Percentiles rank a stretch among this genome's conserved stretches.
phyloP scores from a whole-genome alignment of 2,888 invertebrate species.

The Anodontia alba region DNA sequence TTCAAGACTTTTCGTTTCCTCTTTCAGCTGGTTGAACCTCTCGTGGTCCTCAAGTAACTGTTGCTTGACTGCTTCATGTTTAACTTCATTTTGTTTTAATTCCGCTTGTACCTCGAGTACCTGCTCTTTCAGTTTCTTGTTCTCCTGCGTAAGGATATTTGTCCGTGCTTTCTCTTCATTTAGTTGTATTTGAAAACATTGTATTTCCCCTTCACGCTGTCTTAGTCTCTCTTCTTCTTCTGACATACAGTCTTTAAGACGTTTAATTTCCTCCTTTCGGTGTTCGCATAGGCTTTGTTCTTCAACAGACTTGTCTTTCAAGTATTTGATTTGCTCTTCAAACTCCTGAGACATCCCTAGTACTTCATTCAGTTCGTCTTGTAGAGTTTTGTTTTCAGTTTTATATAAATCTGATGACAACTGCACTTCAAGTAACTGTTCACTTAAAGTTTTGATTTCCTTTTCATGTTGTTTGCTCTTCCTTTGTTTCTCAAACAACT shows the following conservation, averaged over 20 bases:
- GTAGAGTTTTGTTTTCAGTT: not conserved
- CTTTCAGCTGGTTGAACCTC: not conserved
- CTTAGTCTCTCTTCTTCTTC: not conserved
- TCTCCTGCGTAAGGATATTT: too few species aligned
- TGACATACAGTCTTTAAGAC: not conserved
- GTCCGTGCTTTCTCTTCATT: too few species aligned
- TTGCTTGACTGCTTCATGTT: not conserved
- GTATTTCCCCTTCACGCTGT: not conserved
- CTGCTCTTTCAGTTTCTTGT: too few species aligned
- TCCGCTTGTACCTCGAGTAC: too few species aligned
- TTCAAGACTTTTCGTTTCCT: not conserved
- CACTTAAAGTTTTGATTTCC: not conserved
- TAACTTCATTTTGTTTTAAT: too few species aligned
- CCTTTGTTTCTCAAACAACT: not conserved
- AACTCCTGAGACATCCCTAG: not conserved
- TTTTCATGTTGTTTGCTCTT: not conserved
- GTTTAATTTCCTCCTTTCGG: not conserved
- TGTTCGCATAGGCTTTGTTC: not conserved
- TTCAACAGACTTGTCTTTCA: not conserved
- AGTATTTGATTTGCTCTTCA: not conserved
- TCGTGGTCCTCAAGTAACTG: not conserved
- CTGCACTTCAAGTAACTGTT: not conserved
- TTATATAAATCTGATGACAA: too few species aligned
- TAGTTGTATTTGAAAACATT: not conserved
- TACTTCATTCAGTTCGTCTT: not conserved